phyloP scores from a whole-genome alignment of 1,140 invertebrate genomes.

The Aphis craccivora region DNA sequence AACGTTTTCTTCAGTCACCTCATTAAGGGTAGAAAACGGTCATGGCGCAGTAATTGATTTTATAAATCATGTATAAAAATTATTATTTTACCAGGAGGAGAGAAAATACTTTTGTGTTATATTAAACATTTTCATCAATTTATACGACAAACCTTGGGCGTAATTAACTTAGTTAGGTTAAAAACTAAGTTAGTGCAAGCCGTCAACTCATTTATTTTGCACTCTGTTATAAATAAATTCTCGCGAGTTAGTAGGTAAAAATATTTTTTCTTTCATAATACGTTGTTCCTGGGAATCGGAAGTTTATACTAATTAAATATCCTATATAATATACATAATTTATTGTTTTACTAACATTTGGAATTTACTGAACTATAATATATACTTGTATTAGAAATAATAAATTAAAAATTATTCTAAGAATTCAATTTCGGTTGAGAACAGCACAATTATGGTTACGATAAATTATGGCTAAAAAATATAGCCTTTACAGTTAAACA shows the following conservation, averaged over 20 bases:
- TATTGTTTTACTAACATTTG: background rate
- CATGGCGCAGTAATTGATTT: slow-evolving; percentile 8
- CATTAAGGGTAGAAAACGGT: background rate
- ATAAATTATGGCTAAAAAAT: background rate
- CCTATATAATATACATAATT: no score
- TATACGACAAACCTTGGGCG: background rate
- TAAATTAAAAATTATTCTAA: background rate
- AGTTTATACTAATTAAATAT: no score
- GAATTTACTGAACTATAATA: background rate
- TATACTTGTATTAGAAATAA: background rate
- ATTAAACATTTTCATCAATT: slow-evolving; percentile 27
- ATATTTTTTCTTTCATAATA: background rate
- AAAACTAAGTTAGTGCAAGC: background rate
- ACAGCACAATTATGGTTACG: background rate
- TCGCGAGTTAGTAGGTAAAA: background rate
- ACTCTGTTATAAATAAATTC: background rate
- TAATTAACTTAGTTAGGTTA: background rate
- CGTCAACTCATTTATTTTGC: background rate
- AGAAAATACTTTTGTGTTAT: background rate
- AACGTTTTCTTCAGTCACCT: background rate
- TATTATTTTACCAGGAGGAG: background rate
- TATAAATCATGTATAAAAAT: slow-evolving; percentile 28
- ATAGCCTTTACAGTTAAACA: background rate
- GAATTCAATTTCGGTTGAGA: background rate
- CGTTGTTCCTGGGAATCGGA: background rate